phyloP scores from a whole-genome alignment of 2,797 vertebrate species.

The Enoplosus armatus region DNA sequence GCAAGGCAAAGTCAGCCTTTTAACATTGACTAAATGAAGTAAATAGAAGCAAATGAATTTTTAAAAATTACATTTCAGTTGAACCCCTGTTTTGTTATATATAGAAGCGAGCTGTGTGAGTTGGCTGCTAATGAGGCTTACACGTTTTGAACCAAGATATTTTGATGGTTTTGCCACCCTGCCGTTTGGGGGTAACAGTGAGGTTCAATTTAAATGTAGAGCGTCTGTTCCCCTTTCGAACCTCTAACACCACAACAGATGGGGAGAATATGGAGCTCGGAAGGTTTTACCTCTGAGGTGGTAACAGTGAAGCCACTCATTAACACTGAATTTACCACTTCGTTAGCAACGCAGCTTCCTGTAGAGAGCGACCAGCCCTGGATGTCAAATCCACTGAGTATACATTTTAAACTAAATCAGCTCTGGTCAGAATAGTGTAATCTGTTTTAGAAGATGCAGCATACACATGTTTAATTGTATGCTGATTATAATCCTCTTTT shows the following conservation, averaged over 20 bases:
- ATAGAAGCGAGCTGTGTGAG: constrained; percentile 76
- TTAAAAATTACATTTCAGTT: constrained; percentile 72
- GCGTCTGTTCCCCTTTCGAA: constrained; percentile 94
- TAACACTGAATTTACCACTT: constrained; percentile 99
- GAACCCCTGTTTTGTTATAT: constrained; percentile 66
- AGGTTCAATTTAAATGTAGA: constrained; percentile 92
- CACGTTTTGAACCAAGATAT: constrained; percentile 84
- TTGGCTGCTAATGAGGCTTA: constrained; percentile 89
- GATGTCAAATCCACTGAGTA: constrained; percentile 90
- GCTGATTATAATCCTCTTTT: neutral
- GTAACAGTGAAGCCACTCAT: constrained; percentile 99
- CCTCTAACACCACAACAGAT: constrained; percentile 98
- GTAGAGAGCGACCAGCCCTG: constrained; percentile 92
- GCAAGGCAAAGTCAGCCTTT: constrained; percentile 83
- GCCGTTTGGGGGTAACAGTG: constrained; percentile 90
- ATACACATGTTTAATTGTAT: constrained; percentile 15
- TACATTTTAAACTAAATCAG: constrained; percentile 84
- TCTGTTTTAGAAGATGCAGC: constrained; percentile 41
- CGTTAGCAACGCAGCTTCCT: constrained; percentile 97
- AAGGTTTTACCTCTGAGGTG: constrained; percentile 99
- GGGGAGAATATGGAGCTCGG: constrained; percentile 92
- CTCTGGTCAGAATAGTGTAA: constrained; percentile 59
- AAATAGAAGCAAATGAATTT: constrained; percentile 81
- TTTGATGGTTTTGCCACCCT: constrained; percentile 90
- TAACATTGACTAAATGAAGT: constrained; percentile 84